A percentile compares a stretch with the other conserved stretches of the same genome.
phyloP scores from a whole-genome alignment of 2,113 vertebrate genomes.

The Crypturellus undulatus region DNA sequence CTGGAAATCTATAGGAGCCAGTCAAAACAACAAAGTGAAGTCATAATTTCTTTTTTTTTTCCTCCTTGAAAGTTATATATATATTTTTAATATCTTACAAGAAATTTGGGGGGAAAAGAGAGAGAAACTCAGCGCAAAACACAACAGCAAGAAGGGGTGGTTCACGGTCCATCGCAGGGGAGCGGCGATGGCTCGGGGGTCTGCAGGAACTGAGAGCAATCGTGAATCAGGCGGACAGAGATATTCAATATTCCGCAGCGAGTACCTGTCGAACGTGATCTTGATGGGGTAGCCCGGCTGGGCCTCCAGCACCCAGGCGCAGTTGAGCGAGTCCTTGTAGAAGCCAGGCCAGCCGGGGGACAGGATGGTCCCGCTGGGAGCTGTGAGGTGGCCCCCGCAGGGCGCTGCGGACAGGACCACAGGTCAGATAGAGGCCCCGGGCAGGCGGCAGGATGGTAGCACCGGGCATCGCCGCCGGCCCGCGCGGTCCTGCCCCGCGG shows the following conservation, averaged over 20 bases:
- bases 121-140: not conserved
- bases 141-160: rapidly evolving
- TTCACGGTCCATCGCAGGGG: rapidly evolving
- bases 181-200: rapidly evolving
- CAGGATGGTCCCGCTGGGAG: slow-evolving; percentile 94
- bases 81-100: not conserved
- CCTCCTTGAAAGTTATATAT: not conserved
- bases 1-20: not conserved
- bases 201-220: rapidly evolving
- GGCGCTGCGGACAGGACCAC: slow-evolving; percentile 80
- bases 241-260: rapidly evolving
- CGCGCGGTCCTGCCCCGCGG: rapidly evolving
- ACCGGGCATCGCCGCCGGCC: not conserved
- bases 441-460: rapidly evolving
- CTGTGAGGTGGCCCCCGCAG: slow-evolving; percentile 94
- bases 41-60: not conserved
- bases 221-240: rapidly evolving
- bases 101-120: not conserved
- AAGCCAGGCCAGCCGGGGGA: slow-evolving; percentile 98
- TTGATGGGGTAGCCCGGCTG: slow-evolving; percentile 98
- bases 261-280: slow-evolving; percentile 97
- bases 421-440: rapidly evolving
- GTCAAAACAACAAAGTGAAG: not conserved
- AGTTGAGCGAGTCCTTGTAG: slow-evolving; percentile 98
- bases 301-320: slow-evolving; percentile 97